Percentiles rank a stretch among this genome's conserved stretches.
Conservation (phyloP, 2,797 vertebrate genomes). For the Tokudaia tokunoshimensis region DNA sequence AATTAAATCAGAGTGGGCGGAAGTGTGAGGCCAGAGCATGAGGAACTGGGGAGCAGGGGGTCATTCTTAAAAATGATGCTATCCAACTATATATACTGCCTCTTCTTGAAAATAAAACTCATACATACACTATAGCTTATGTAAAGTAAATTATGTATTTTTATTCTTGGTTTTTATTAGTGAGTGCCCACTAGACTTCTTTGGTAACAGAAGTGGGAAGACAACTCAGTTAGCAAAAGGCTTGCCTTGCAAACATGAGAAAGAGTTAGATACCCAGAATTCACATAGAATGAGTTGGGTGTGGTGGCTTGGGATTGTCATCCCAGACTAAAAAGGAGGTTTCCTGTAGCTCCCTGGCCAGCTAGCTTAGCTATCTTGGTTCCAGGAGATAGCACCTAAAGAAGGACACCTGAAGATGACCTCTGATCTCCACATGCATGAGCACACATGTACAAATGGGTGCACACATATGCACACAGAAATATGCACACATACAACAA, state of each 20-base stretch:
- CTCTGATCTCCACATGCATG: not conserved
- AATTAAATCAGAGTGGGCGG: constrained; percentile 86
- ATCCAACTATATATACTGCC: constrained; percentile 42
- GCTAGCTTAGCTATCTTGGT: not conserved
- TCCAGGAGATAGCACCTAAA: not conserved
- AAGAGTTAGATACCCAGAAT: not conserved
- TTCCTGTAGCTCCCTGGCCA: not conserved
- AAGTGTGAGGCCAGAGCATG: constrained; percentile 77
- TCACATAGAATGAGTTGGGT: not conserved
- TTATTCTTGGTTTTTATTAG: constrained; percentile 51
- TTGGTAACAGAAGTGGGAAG: constrained; percentile 67
- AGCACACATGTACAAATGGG: not conserved
- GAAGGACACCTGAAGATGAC: not conserved
- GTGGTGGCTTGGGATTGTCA: not conserved
- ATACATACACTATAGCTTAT: constrained; percentile 72
- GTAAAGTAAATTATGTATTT: constrained; percentile 68
- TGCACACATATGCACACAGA: not conserved
- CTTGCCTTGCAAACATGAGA: not conserved
- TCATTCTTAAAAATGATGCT: constrained; percentile 72
- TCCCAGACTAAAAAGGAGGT: not conserved
- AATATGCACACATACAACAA: not conserved
- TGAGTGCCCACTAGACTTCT: constrained; percentile 61
- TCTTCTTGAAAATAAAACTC: constrained; percentile 77
- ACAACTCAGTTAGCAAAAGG: not conserved
- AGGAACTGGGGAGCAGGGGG: constrained; percentile 50